Conservation (phyloP, 2,888 invertebrate genomes). For the Andrena hattorfiana region DNA sequence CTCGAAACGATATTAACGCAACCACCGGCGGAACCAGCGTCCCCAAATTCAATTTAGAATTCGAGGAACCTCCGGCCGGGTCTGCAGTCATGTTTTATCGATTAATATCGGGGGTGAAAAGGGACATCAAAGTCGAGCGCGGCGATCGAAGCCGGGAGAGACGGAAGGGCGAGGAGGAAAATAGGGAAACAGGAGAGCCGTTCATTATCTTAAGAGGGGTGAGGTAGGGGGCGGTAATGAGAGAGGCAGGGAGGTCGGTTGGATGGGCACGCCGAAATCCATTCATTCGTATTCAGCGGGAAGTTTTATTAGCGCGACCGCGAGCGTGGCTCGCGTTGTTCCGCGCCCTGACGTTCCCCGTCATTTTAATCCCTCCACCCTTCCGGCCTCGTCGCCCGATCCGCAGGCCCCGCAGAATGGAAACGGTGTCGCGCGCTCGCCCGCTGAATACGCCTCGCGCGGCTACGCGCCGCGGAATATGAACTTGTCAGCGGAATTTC, state of each 20-base stretch:
- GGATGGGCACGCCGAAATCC: conserved; percentile 19
- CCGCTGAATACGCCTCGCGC: not conserved
- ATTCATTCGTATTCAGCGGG: conserved; percentile 13
- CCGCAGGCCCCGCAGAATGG: conserved; percentile 26
- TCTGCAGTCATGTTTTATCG: no score
- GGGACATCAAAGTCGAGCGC: not conserved
- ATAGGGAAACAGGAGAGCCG: not conserved
- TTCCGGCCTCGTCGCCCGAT: conserved; percentile 14
- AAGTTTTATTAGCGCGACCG: conserved; percentile 44
- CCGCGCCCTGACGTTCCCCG: conserved; percentile 20
- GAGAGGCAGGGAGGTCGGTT: not conserved
- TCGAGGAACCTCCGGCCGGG: not conserved
- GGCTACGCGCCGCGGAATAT: conserved; percentile 27
- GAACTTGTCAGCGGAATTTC: conserved; percentile 68
- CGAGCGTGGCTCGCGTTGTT: no score
- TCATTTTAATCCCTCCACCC: conserved; percentile 47
- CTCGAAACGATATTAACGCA: no score
- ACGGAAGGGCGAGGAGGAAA: not conserved
- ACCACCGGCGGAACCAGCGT: no score
- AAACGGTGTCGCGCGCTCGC: conserved; percentile 39
- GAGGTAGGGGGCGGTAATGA: not conserved
- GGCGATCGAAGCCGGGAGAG: not conserved
- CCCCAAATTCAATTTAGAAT: no score
- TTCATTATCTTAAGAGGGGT: not conserved
- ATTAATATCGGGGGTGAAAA: not conserved